phyloP scores from a whole-genome alignment of 1,140 invertebrate genomes.

The Tetraneura akinire region DNA sequence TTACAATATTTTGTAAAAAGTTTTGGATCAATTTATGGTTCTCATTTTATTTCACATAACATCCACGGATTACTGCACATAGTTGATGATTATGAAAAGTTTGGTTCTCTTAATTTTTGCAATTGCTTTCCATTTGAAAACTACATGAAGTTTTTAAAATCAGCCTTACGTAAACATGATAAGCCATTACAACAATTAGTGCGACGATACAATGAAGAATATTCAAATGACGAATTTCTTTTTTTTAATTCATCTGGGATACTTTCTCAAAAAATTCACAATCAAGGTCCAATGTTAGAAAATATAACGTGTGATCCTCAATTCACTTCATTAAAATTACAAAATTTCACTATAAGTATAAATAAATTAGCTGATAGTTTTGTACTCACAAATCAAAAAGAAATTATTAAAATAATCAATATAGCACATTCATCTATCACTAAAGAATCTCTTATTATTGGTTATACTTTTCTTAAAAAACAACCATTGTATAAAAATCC shows the following conservation, averaged over 20 bases:
- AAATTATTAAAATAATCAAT: background rate
- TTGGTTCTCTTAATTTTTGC: background rate
- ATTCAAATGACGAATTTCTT: background rate
- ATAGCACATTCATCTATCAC: background rate
- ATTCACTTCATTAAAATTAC: background rate
- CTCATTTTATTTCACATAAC: background rate
- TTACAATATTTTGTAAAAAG: background rate
- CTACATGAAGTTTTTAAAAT: background rate
- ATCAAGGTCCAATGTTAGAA: background rate
- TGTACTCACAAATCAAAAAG: background rate
- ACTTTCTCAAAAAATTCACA: background rate
- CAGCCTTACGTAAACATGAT: background rate
- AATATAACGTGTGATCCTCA: conserved; percentile 1
- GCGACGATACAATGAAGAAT: background rate
- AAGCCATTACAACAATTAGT: background rate
- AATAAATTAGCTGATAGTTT: background rate
- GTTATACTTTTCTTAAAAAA: background rate
- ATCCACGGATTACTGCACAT: background rate
- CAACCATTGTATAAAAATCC: background rate
- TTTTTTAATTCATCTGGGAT: background rate
- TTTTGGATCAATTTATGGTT: background rate
- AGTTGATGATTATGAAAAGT: background rate
- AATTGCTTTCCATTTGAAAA: background rate
- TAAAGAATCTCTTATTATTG: background rate
- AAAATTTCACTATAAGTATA: background rate